Percentiles rank a stretch among this genome's conserved stretches.
Conservation (phyloP, 1,140 invertebrate genomes). For the Temnothorax curvispinosus region DNA sequence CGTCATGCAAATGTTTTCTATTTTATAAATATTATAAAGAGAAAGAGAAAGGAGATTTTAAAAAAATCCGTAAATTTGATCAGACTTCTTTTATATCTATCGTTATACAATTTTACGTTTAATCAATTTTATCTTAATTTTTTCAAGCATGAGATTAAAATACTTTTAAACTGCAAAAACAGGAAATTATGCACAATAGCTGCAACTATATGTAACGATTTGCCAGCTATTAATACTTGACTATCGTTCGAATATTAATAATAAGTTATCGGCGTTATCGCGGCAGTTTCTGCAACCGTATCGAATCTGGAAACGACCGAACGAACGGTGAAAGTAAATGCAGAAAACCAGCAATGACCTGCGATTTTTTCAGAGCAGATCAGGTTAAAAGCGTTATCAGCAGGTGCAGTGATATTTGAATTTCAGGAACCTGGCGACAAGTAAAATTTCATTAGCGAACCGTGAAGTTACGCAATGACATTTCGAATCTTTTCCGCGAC, state of each 20-base stretch:
- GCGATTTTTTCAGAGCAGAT: neutral
- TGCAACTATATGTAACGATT: neutral
- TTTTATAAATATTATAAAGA: neutral
- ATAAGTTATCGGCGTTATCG: neutral
- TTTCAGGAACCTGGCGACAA: neutral
- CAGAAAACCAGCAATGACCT: neutral
- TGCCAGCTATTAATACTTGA: neutral
- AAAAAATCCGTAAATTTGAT: neutral
- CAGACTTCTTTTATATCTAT: neutral
- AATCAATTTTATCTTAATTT: slow-evolving; percentile 1
- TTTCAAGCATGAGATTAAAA: neutral
- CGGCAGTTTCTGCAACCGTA: neutral
- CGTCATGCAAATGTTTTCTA: neutral
- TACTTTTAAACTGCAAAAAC: neutral
- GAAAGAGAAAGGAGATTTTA: neutral
- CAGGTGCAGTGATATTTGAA: slow-evolving; percentile 37
- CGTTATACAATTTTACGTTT: neutral
- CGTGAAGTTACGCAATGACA: slow-evolving; percentile 55
- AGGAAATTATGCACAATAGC: neutral
- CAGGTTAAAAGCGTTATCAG: slow-evolving; percentile 11
- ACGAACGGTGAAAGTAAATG: slow-evolving; percentile 18
- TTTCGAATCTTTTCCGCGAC: slow-evolving; percentile 3
- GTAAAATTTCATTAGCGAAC: slow-evolving; percentile 32
- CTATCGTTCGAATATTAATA: slow-evolving; percentile 4
- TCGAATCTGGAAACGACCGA: slow-evolving; percentile 1